These are phyloP conservation scores for Phylloscopus trochilus DNA, from an alignment of 2,113 vertebrate species.

Conservation along the genomic window DNA sequence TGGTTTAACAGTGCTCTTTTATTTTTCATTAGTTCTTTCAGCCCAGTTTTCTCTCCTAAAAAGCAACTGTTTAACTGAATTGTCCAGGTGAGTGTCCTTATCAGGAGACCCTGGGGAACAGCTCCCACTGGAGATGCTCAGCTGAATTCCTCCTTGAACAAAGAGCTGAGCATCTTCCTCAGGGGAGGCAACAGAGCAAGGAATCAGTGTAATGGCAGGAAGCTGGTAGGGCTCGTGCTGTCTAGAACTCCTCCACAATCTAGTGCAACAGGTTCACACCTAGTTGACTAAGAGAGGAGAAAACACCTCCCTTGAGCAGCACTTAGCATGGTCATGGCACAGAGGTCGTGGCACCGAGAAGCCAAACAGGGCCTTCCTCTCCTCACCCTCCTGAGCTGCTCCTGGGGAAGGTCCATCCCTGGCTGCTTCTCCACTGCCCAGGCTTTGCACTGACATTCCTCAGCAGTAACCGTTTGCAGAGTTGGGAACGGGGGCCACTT, in stretches of 20 bases:
- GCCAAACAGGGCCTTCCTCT: not conserved
- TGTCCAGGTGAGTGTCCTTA: not conserved
- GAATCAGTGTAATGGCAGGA: not conserved
- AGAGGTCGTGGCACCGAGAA: not conserved
- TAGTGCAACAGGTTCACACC: not conserved
- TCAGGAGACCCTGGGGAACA: not conserved
- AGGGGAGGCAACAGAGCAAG: conserved; percentile 4
- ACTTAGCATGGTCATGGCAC: conserved; percentile 17
- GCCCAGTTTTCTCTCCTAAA: not conserved
- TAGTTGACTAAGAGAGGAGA: not conserved
- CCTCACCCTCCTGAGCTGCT: not conserved
- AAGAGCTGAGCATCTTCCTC: not conserved
- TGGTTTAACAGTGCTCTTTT: not conserved
- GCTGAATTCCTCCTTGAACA: not conserved
- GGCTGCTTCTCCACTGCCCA: not conserved
- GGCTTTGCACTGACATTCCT: not conserved
- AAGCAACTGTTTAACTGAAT: not conserved
- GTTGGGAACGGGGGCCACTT: not conserved
- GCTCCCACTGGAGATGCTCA: not conserved
- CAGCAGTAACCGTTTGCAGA: not conserved
- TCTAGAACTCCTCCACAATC: not conserved
- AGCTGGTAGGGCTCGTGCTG: not conserved
- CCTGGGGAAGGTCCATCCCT: not conserved
- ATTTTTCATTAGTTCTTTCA: not conserved
- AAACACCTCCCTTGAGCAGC: not conserved